Percentiles rank a stretch among this genome's conserved stretches.
Evolutionary conservation across 2,113 vertebrate species (phyloP).

Genomic region (Saguinus imperator): DNA sequence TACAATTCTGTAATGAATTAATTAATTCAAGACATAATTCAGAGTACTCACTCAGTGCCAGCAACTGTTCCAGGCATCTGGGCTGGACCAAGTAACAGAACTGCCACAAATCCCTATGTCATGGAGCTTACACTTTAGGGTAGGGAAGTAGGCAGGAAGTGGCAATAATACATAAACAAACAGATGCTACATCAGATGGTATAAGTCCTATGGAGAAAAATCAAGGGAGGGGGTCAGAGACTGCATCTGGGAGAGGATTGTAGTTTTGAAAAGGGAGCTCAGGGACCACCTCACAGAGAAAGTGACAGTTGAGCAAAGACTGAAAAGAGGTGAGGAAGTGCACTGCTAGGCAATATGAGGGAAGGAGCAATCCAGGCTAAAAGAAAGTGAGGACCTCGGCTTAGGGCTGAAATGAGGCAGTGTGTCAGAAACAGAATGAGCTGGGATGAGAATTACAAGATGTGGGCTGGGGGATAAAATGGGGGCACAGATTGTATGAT

Average conservation of each 20-base stretch:
- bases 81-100: neutral
- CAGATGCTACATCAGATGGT: fast-evolving
- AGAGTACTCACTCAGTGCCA: neutral
- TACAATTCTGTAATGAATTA: neutral
- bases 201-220: neutral
- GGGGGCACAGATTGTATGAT: fast-evolving
- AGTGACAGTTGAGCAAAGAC: neutral
- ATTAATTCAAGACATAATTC: neutral
- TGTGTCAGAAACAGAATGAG: neutral
- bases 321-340: neutral
- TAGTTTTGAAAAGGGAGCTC: neutral
- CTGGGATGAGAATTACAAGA: neutral
- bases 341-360: neutral
- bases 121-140: neutral
- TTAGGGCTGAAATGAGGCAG: neutral
- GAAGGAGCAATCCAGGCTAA: neutral
- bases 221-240: neutral
- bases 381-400: neutral
- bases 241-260: neutral
- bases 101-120: neutral
- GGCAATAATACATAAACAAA: neutral
- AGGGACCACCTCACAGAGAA: neutral
- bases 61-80: neutral
- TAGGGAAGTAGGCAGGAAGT: neutral
- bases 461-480: neutral